Conservation (phyloP, 2,113 vertebrate genomes). For the Neotoma lepida region DNA sequence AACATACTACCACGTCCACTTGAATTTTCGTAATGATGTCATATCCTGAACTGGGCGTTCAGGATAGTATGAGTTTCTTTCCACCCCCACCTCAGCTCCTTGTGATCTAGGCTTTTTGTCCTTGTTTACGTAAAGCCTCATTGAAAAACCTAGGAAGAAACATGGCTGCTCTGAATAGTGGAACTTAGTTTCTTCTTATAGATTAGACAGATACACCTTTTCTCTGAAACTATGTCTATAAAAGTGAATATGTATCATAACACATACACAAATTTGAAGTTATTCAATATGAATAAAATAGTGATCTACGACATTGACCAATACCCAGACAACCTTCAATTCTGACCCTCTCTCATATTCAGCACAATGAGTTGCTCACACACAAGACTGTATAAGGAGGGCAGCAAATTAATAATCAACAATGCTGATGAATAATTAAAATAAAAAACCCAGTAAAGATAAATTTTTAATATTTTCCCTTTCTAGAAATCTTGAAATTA, state of each 20-base stretch:
- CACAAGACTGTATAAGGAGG: neutral
- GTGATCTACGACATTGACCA: neutral
- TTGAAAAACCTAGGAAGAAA: neutral
- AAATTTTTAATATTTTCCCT: neutral
- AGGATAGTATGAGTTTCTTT: neutral
- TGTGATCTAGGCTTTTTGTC: neutral
- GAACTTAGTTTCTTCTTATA: neutral
- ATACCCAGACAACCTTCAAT: rapidly evolving
- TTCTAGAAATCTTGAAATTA: conserved; percentile 6
- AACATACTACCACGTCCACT: neutral
- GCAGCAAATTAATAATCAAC: neutral
- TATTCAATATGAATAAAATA: neutral
- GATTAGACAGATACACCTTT: neutral
- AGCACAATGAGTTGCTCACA: neutral
- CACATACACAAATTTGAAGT: neutral
- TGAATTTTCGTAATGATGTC: neutral
- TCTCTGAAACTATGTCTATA: neutral
- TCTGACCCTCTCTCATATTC: neutral
- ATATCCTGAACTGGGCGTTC: neutral
- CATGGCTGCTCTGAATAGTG: neutral
- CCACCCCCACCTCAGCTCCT: neutral
- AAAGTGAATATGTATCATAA: neutral
- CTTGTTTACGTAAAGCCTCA: neutral
- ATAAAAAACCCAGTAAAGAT: neutral
- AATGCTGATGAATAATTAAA: neutral